Base-by-base conservation (phyloP, 1,140 invertebrate genomes). In the Orius insidiosus region DNA sequence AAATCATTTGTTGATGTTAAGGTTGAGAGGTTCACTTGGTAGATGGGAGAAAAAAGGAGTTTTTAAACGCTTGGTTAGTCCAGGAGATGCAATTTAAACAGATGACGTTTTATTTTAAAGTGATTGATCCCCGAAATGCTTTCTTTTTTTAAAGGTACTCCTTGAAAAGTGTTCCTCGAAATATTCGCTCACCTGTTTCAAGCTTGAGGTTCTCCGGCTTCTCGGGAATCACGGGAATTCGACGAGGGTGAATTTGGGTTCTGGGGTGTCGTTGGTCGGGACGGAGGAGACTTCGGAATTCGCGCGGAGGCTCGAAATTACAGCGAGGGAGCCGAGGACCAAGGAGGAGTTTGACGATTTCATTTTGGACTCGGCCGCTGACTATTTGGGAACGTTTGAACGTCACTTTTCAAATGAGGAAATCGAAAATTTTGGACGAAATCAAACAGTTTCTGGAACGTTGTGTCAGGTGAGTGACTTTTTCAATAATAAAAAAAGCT, bases 141-240 rank as follows among this genome's bases (percentile, higher is more conserved):
- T 24, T n/a, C n/a, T 24, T 24, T 24, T 24, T 3, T 24, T 24
- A 7, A 24, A 24, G 24, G 24, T 24, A 7, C 24, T 24, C 7
- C 24, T 24, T 24, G 24, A 24, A 24, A 24, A 24, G 24, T 24
- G 24, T 24, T 24, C 24, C 3, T 24, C 24, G 24, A 40, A 30
- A 31, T 83, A 83, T 53, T 80, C 78, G 59, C 64, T 73, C 5
- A 80, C 76, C 30, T 85, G 82, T 55, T 61, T 85, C 11, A 85
- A 85, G 59, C 65, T 85, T 44, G 80, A 85, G 61, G 70, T 83
- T 18, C 74, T 83, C 5, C 74, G 75, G 1, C 71, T 83, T 55
- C 64, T 85, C 31, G 80, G 84, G 53, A 74, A 72, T 50, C 56
- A 85, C 5, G 76, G 71, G 19, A 68, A 75, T 41, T 69, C 73